Conservation (phyloP, 2,113 vertebrate genomes). For the Antechinus flavipes region DNA sequence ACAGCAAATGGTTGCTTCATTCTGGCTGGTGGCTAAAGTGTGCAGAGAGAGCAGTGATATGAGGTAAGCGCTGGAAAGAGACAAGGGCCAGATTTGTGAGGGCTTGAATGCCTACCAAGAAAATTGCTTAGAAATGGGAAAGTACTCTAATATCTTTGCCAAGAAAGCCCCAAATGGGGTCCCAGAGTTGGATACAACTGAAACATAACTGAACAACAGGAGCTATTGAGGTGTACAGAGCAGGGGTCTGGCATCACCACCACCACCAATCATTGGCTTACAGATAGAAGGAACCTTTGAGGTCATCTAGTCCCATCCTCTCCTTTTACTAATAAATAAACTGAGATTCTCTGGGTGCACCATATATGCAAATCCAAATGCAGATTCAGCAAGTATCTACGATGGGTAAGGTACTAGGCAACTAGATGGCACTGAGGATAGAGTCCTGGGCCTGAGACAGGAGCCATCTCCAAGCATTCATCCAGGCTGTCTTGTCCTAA, state of each 20-base stretch:
- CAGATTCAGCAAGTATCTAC: not conserved
- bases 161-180: not conserved
- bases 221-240: too few species aligned
- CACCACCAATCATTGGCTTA: too few species aligned
- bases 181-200: not conserved
- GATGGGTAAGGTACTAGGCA: not conserved
- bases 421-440: not conserved
- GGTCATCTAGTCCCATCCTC: too few species aligned
- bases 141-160: not conserved
- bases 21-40: not conserved
- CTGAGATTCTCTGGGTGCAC: not conserved
- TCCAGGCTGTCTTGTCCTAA: slow-evolving; percentile 1
- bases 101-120: not conserved
- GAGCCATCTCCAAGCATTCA: slow-evolving; percentile 2
- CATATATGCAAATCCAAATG: not conserved
- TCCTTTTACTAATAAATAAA: not conserved
- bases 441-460: not conserved
- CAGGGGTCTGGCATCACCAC: too few species aligned
- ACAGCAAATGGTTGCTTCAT: not conserved
- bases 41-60: not conserved
- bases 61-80: not conserved
- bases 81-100: not conserved
- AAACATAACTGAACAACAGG: too few species aligned
- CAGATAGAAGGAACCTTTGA: not conserved
- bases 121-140: not conserved